Evolutionary conservation across 2,113 vertebrate species (phyloP), one percentile per base, ranked within the genome.

Genomic region (Coptodon rendalli): DNA sequence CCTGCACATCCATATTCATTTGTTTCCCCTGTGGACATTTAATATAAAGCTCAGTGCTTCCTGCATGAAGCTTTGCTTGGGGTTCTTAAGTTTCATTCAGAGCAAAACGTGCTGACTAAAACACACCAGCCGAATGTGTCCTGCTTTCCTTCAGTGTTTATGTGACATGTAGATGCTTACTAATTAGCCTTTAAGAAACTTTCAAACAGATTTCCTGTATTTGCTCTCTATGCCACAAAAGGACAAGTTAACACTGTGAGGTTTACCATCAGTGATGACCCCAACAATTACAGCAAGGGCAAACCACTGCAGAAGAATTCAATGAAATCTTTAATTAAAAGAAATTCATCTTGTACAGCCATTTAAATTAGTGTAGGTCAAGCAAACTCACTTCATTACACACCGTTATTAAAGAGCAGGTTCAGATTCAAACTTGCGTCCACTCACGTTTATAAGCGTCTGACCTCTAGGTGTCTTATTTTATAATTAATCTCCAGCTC

Each of bases 401-500:
- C 63, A 27, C 50, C n/a, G 34, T 89, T 86, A 89, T 87, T 87
- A 91, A 40, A 86, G 73, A 61, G 63, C 59, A 54, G 66, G 36
- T 36, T 87, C 79, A 73, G 53, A 83, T 85, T 85, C 50, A 89
- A 29, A 52, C n/a, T 45, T 57, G 27, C 6, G 4, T 81, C 52
- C 52, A 76, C 82, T 81, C 56, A 9, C 36, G 22, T 63, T 48
- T 80, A 31, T 59, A 84, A 76, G 79, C 22, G 4, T 31, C 84
- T 84, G 89, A 92, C 71, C 82, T 83, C 82, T 12, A 59, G 13
- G 80, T 86, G 87, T 78, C 82, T 81, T 24, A 4, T 81, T 90
- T 83, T 29, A 89, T 83, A 85, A 89, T 86, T 85, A 90, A 83
- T 57, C 71, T 85, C 48, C 87, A 85, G 12, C 31, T 63, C 80